Evolutionary conservation across 2,888 invertebrate genomes (phyloP).

Genomic region (Halocaridina rubra): DNA sequence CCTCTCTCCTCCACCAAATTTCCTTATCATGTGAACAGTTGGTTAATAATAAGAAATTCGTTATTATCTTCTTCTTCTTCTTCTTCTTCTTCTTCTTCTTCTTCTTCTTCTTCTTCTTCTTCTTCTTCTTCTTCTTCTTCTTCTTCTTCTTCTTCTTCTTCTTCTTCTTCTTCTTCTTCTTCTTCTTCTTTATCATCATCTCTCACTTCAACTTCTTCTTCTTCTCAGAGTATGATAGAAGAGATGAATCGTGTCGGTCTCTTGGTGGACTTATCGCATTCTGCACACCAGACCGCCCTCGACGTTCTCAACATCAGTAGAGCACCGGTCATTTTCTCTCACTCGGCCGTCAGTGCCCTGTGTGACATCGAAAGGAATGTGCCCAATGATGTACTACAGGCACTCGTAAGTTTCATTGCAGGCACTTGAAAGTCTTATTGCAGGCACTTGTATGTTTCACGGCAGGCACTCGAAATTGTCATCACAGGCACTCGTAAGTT

Average conservation of each 20-base stretch:
- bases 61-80: too few relatives aligned
- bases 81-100: background rate
- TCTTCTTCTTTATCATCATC: background rate
- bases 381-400: slow-evolving; percentile 74
- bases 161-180: background rate
- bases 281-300: slow-evolving; percentile 75
- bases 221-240: slow-evolving; percentile 73
- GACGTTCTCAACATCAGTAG: slow-evolving; percentile 74
- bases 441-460: too few relatives aligned
- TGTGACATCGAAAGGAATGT: slow-evolving; percentile 76
- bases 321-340: slow-evolving; percentile 76
- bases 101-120: background rate
- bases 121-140: background rate
- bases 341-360: slow-evolving; percentile 75
- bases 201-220: background rate
- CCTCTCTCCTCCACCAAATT: background rate
- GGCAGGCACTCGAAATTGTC: too few relatives aligned
- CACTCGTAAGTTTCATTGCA: slow-evolving; percentile 71
- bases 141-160: background rate
- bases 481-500: too few relatives aligned
- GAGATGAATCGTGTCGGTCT: slow-evolving; percentile 80
- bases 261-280: slow-evolving; percentile 77
- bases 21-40: background rate
- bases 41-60: too few relatives aligned
- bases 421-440: too few relatives aligned